Evolutionary conservation across 2,113 vertebrate genomes (phyloP).

Genomic region (Phyllostomus discolor): DNA sequence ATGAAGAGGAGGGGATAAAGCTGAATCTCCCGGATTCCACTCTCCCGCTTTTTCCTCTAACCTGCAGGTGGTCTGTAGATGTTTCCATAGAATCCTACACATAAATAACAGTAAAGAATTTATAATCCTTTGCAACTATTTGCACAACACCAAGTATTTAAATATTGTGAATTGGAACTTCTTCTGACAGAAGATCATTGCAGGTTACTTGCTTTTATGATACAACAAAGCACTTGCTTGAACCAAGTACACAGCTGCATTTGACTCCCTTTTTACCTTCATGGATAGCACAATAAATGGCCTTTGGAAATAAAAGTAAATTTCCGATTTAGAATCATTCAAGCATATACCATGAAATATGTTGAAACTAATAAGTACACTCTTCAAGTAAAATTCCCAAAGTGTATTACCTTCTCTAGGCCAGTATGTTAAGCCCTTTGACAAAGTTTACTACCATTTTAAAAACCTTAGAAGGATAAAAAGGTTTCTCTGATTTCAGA

Average conservation of each 20-base stretch:
- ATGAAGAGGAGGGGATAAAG: not conserved
- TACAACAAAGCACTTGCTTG: not conserved
- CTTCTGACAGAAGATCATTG: not conserved
- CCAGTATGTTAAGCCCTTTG: constrained; percentile 27
- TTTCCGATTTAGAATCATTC: constrained; percentile 26
- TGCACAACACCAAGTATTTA: not conserved
- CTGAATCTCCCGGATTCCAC: not conserved
- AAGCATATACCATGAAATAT: constrained; percentile 5
- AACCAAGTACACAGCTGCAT: not conserved
- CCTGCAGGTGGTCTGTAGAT: not conserved
- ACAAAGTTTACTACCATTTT: constrained; percentile 41
- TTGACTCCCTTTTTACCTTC: not conserved
- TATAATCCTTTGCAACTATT: not conserved
- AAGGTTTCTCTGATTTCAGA: not conserved
- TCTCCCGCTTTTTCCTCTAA: not conserved
- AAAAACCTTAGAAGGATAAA: not conserved
- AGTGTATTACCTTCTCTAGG: not conserved
- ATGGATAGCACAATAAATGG: not conserved
- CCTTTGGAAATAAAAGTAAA: constrained; percentile 17
- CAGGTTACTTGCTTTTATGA: not conserved
- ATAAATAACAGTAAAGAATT: not conserved
- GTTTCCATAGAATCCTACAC: not conserved
- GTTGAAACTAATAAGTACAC: constrained; percentile 22
- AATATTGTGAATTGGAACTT: constrained; percentile 4
- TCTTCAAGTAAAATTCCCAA: constrained; percentile 21